Percentiles rank a stretch among this genome's conserved stretches.
phyloP scores from a whole-genome alignment of 2,888 invertebrate genomes.

The Xanthia icteritia region DNA sequence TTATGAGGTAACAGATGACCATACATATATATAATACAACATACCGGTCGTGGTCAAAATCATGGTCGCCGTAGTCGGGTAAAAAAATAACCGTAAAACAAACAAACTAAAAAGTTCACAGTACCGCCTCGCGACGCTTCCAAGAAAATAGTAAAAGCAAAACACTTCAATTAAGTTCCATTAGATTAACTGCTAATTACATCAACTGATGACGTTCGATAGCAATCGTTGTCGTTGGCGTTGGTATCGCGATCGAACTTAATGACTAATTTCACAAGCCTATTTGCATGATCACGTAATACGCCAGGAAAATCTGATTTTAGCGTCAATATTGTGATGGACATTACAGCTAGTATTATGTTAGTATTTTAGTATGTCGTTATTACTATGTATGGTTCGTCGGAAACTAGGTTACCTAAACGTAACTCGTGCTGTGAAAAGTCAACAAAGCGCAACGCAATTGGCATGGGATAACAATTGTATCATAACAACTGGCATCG shows the following conservation, averaged over 20 bases:
- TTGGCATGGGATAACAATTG: not conserved
- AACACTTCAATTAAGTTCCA: conserved; percentile 54
- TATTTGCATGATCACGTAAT: conserved; percentile 77
- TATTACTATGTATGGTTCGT: conserved; percentile 12
- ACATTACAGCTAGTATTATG: conserved; percentile 7
- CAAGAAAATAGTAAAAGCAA: conserved; percentile 50
- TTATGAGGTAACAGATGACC: no score
- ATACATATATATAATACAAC: no score
- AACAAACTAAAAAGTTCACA: not conserved
- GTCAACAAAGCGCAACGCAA: not conserved
- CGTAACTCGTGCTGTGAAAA: not conserved
- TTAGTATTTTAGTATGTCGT: conserved; percentile 1
- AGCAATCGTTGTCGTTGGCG: conserved; percentile 64
- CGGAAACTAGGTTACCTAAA: conserved; percentile 32
- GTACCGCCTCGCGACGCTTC: conserved; percentile 4
- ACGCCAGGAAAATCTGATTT: conserved; percentile 58
- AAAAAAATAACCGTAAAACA: not conserved
- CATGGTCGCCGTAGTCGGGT: no score
- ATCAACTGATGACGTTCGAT: conserved; percentile 60
- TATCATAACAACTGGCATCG: not conserved
- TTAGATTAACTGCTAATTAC: conserved; percentile 62
- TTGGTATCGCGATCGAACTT: conserved; percentile 69
- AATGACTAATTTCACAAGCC: conserved; percentile 75
- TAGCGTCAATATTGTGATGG: conserved; percentile 50
- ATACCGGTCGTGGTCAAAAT: no score